These are phyloP conservation scores for Nothobranchius furzeri DNA, from an alignment of 2,113 vertebrate species.

Conservation along the genomic window DNA sequence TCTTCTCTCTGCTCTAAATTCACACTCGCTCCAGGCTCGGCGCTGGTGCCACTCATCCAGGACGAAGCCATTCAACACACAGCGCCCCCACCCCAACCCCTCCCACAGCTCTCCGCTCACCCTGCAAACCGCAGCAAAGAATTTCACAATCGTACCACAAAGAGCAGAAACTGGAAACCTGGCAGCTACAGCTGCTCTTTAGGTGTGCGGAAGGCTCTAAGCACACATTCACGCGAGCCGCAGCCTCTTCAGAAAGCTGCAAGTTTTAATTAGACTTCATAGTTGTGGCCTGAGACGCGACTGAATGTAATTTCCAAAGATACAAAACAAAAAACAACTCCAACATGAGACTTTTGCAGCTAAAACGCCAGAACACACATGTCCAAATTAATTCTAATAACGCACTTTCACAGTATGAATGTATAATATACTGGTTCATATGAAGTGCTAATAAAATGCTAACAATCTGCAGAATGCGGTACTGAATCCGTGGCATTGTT, in stretches of 20 bases:
- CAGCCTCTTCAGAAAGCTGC: constrained; percentile 41
- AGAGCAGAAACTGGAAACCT: constrained; percentile 62
- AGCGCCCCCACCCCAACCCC: constrained; percentile 25
- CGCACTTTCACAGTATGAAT: neutral
- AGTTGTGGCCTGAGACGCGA: constrained; percentile 21
- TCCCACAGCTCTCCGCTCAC: constrained; percentile 46
- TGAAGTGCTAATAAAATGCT: neutral
- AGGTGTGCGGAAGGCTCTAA: constrained; percentile 47
- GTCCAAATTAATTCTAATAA: neutral
- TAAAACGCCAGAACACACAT: neutral
- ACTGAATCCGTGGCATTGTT: neutral
- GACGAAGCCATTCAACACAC: constrained; percentile 58
- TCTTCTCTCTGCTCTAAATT: constrained; percentile 74
- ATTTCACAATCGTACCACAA: constrained; percentile 74
- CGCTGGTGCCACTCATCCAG: constrained; percentile 64
- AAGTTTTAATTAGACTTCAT: constrained; percentile 41
- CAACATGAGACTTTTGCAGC: no score
- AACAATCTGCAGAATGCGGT: neutral
- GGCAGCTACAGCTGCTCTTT: constrained; percentile 58
- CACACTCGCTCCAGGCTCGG: constrained; percentile 61
- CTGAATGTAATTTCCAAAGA: constrained; percentile 10
- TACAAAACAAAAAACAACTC: neutral
- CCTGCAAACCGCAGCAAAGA: constrained; percentile 63
- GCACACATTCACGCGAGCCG: constrained; percentile 17
- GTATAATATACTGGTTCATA: neutral